Percentiles rank a stretch among this genome's conserved stretches.
These are phyloP conservation scores for Aphis craccivora DNA, from an alignment of 1,140 invertebrate genomes.

Conservation along the genomic window DNA sequence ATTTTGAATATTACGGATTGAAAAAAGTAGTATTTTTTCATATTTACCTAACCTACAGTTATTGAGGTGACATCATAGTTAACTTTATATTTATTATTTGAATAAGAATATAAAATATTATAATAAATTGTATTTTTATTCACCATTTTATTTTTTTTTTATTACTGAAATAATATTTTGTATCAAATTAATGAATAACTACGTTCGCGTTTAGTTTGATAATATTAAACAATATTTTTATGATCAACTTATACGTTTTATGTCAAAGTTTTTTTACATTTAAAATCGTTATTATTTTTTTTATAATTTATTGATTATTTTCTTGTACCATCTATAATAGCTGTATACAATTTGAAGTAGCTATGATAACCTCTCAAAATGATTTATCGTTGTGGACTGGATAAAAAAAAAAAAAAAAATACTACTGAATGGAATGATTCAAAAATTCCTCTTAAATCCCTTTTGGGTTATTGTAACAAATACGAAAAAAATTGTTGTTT, in stretches of 20 bases:
- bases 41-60: neutral
- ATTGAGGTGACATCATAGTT: neutral
- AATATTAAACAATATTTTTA: neutral
- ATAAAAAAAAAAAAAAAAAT: neutral
- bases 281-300: neutral
- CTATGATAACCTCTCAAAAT: neutral
- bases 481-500: neutral
- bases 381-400: neutral
- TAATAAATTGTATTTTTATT: too few relatives aligned
- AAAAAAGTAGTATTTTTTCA: neutral
- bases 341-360: neutral
- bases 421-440: neutral
- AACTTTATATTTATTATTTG: neutral
- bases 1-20: neutral
- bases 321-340: neutral
- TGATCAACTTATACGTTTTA: neutral
- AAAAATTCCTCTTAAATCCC: neutral
- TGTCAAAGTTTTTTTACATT: neutral
- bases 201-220: neutral
- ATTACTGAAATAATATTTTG: neutral
- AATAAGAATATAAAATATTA: neutral
- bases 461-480: conserved; percentile 24
- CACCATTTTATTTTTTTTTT: too few relatives aligned
- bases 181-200: neutral
- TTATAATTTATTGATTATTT: conserved; percentile 17